Percentiles rank a stretch among this genome's conserved stretches.
Evolutionary conservation across 2,888 invertebrate species (phyloP).

Genomic region (Exocentrus adspersus): DNA sequence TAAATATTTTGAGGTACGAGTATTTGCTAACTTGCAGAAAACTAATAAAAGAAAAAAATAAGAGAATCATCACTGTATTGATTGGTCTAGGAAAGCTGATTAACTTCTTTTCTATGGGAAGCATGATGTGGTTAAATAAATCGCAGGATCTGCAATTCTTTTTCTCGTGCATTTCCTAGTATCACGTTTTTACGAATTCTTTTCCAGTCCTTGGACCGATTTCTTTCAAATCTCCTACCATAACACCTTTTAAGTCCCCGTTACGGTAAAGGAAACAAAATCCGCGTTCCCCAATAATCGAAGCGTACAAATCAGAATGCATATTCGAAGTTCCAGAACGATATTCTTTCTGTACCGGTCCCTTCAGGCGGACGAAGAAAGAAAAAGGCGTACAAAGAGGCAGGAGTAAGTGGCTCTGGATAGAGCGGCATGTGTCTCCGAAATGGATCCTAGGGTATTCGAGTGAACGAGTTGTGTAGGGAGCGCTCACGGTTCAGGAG

Average conservation of each 20-base stretch:
- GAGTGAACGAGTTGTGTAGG: constrained; percentile 10
- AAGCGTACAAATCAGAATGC: not conserved
- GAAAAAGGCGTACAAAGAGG: constrained; percentile 1
- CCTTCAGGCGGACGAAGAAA: not conserved
- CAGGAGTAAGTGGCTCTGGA: constrained; percentile 14
- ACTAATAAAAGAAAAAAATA: no score
- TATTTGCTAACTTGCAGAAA: no score
- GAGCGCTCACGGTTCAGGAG: constrained; percentile 9
- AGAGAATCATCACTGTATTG: no score
- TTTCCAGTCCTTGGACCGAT: no score
- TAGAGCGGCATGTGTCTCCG: not conserved
- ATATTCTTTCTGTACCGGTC: not conserved
- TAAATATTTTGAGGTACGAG: no score
- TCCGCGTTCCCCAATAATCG: not conserved
- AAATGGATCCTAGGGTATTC: constrained; percentile 19
- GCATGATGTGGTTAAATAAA: no score
- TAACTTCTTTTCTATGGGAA: no score
- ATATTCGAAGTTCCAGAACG: not conserved
- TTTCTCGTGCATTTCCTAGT: no score
- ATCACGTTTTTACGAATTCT: no score
- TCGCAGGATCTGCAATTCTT: no score
- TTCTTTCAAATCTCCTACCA: no score
- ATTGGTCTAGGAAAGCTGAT: no score
- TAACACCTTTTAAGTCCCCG: not conserved
- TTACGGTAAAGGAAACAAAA: not conserved